Evolutionary conservation across 2,113 vertebrate species (phyloP), one percentile per base, ranked within the genome.

Genomic region (Ornithorhynchus anatinus): DNA sequence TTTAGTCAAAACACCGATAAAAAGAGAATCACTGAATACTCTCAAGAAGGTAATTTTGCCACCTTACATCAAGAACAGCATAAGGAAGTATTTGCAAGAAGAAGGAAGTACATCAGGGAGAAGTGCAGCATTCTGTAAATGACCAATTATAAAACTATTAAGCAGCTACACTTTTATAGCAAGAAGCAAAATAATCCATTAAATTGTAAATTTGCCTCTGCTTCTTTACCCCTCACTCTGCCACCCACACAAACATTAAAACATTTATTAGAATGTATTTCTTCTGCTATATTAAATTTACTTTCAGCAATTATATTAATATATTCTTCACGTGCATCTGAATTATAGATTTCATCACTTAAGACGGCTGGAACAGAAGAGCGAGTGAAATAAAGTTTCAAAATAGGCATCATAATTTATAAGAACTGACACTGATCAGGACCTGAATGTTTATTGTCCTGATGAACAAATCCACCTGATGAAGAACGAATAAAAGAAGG

Each of bases 81-180:
- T 6, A 19, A 50, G 17, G 43, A 59, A 51, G 38, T 52, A 20
- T 63, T 7, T 2, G 0, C 9, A 8, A 0, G 4, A 22, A 7
- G 20, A 7, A 57, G 54, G 62, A 38, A 57, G 42, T 60, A 20
- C 42, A 57, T 31, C 16, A 44, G 33, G 6, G 79, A 65, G 59
- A 84, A 45, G 76, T 20, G 23, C 51, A 75, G 45, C 62, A 39
- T 43, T 54, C 60, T 64, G 53, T n/a, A 77, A 73, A 75, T 71
- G 80, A 64, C 53, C 77, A 85, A 82, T 83, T 86, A 83, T 52
- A 51, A 82, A 79, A 67, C 66, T 64, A 79, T 72, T 75, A 84
- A 67, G 59, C 57, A 23, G 27, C 20, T 72, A 52, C 51, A 81
- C 61, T 85, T 68, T 77, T 23, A 75, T 25, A 77, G 61, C 45